Evolutionary conservation across 1,140 invertebrate genomes (phyloP), one percentile per base, ranked within the genome.

Genomic region (Nasonia longicornis): DNA sequence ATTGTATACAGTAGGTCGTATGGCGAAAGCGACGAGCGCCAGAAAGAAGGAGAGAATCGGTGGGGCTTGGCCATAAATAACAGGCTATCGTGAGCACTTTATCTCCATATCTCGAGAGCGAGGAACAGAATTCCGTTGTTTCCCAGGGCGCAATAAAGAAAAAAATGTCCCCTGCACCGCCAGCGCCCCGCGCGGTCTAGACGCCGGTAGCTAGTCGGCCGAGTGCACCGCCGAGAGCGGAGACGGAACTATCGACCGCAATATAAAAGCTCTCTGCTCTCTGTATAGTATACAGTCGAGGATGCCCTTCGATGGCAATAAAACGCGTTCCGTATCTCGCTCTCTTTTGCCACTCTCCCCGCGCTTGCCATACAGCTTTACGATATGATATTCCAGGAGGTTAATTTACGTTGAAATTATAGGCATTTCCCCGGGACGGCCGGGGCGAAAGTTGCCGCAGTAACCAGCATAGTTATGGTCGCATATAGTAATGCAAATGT

Each of bases 361-460:
- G 10, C 45, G 8, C 2, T 48, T 45, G 1, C 45, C 16, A 7
- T 69, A 2, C 29, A 29, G 14, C 64, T 70, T 81, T 76, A 81
- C 79, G 79, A 76, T 26, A 26, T 81, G 66, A 81, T 81, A 76
- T 48, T 81, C 29, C 45, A 48, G 64, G 73, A 75, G 79, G 73
- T 81, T 81, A 81, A 76, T 81, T 76, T 81, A 81, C 73, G 72
- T 81, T 76, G 45, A 69, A 81, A 81, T 81, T 81, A 81, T 81
- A 81, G 79, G 74, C 31, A 52, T 81, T 81, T 76, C 26, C 72
- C 10, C 42, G 22, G 63, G 70, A 45, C 1, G 2, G 3, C 31
- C 14, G 16, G 52, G 52, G 20, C 52, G 58, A 20, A 72, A 66
- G 70, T 72, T 67, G 63, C 35, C 52, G 63, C 35, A 35, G 52